phyloP scores from a whole-genome alignment of 2,797 vertebrate species.

The Etheostoma nigrum region DNA sequence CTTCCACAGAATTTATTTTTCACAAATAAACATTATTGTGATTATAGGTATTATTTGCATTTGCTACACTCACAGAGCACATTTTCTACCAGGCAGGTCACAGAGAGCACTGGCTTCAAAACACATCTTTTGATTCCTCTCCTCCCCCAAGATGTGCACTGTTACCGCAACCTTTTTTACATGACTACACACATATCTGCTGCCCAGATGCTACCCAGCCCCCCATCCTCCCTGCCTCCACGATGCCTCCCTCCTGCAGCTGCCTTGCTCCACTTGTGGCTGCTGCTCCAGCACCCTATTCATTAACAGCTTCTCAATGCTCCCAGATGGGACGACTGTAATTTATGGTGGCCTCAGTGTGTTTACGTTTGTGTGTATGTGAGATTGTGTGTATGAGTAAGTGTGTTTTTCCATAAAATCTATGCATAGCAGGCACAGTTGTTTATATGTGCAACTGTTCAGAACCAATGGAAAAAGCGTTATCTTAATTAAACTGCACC shows the following conservation, averaged over 20 bases:
- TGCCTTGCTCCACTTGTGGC: conserved; percentile 79
- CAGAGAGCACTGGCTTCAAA: conserved; percentile 59
- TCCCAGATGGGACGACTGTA: conserved; percentile 84
- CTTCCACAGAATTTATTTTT: conserved; percentile 15
- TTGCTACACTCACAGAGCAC: background rate
- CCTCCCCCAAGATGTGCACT: conserved; percentile 63
- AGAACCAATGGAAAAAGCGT: conserved; percentile 44
- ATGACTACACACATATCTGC: conserved; percentile 81
- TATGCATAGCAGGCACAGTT: conserved; percentile 65
- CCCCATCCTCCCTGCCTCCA: conserved; percentile 24
- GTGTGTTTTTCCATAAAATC: conserved; percentile 64
- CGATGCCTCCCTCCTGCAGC: conserved; percentile 64
- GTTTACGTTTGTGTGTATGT: conserved; percentile 58
- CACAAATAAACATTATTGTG: conserved; percentile 24
- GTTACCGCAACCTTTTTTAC: conserved; percentile 75
- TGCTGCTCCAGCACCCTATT: conserved; percentile 78
- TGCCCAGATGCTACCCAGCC: conserved; percentile 79
- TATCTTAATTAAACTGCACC: conserved; percentile 69
- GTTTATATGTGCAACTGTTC: conserved; percentile 72
- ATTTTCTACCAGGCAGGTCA: conserved; percentile 50
- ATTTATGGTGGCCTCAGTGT: conserved; percentile 74
- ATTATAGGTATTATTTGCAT: conserved; percentile 41
- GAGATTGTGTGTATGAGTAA: conserved; percentile 25
- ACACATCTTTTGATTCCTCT: conserved; percentile 61
- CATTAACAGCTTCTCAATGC: conserved; percentile 86